Percentiles rank a stretch among this genome's conserved stretches.
phyloP scores from a whole-genome alignment of 2,113 vertebrate genomes.

The Anoplopoma fimbria region DNA sequence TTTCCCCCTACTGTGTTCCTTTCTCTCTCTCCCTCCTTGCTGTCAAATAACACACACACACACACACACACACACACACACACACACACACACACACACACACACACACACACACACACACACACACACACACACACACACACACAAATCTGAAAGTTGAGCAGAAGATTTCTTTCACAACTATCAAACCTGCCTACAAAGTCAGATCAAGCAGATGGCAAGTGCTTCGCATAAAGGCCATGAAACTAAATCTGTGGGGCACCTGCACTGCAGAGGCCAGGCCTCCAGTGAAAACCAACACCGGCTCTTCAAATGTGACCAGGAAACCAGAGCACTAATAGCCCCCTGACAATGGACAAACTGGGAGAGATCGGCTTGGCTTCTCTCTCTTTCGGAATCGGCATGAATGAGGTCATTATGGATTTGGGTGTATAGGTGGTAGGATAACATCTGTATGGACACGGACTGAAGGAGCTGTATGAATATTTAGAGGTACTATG shows the following conservation, averaged over 20 bases:
- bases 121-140: conserved; percentile 1
- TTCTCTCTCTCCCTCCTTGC: not conserved
- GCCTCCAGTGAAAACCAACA: conserved; percentile 69
- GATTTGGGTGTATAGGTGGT: conserved; percentile 41
- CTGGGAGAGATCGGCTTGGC: conserved; percentile 46
- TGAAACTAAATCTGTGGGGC: conserved; percentile 75
- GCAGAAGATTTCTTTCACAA: conserved; percentile 48
- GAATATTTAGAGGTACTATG: conserved; percentile 11
- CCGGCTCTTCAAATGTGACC: conserved; percentile 60
- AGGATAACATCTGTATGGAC: conserved; percentile 61
- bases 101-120: not conserved
- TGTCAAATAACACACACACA: conserved; percentile 15
- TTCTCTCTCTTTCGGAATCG: conserved; percentile 33
- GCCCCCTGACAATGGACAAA: conserved; percentile 58
- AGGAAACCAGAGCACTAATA: conserved; percentile 67
- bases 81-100: conserved; percentile 35
- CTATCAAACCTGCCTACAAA: conserved; percentile 42
- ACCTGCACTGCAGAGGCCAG: conserved; percentile 66
- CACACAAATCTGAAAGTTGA: conserved; percentile 57
- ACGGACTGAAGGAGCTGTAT: conserved; percentile 17
- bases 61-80: not conserved
- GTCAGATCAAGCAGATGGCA: conserved; percentile 76
- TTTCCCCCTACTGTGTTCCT: not conserved
- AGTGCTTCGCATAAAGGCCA: conserved; percentile 70
- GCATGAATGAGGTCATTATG: conserved; percentile 71